These are phyloP conservation scores for Zhuqinia jingwanae DNA, from an alignment of 2,888 invertebrate species.

Conservation along the genomic window DNA sequence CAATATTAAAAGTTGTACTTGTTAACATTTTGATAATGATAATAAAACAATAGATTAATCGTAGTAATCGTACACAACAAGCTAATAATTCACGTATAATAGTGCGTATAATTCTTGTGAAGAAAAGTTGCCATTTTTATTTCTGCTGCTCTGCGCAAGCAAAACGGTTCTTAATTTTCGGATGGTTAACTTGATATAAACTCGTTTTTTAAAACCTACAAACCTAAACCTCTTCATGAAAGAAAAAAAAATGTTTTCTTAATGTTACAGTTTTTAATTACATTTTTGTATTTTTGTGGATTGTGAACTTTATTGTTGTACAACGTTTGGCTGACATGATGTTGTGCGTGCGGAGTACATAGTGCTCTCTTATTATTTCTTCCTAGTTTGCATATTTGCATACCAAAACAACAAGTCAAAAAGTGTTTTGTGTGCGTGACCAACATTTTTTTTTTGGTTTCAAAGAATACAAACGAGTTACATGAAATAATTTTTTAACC, in stretches of 20 bases:
- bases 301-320: neutral
- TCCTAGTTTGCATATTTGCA: neutral
- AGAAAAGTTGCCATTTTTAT: neutral
- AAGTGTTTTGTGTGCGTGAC: slow-evolving; percentile 17
- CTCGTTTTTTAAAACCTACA: slow-evolving; percentile 17
- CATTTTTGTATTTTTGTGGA: neutral
- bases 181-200: slow-evolving; percentile 23
- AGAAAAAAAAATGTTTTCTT: neutral
- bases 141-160: neutral
- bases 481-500: slow-evolving; percentile 33
- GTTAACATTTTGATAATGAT: slow-evolving; percentile 42
- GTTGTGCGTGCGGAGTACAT: neutral
- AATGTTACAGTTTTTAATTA: slow-evolving; percentile 45
- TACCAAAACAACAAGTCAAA: neutral
- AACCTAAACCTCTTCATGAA: neutral
- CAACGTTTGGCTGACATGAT: slow-evolving; percentile 1
- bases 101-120: neutral
- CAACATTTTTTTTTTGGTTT: slow-evolving; percentile 14
- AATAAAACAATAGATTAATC: slow-evolving; percentile 9
- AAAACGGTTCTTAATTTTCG: slow-evolving; percentile 43
- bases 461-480: neutral
- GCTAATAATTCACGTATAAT: neutral
- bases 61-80: neutral
- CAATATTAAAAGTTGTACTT: slow-evolving; percentile 40
- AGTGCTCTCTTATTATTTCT: neutral